Conservation (phyloP, 92 coral and sea anemone species). For the Phenganax subtilis region DNA sequence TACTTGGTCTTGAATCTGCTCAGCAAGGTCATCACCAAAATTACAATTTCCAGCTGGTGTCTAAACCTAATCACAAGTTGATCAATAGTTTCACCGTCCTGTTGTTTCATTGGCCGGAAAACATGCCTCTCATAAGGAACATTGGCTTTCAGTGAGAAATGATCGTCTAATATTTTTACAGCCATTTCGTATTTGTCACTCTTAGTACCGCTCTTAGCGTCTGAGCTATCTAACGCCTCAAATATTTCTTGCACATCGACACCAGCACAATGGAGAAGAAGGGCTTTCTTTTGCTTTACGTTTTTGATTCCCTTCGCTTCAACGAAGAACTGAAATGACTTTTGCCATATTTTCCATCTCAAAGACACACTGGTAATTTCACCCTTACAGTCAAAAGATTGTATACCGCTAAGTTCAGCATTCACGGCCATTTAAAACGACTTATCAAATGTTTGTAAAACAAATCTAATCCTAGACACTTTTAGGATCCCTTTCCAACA, state of each 20-base stretch:
- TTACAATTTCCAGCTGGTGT: slow-evolving; percentile 34
- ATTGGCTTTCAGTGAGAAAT: too few relatives aligned
- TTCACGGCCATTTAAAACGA: slow-evolving; percentile 33
- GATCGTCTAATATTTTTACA: too few relatives aligned
- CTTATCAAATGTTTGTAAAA: neutral
- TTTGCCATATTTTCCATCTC: slow-evolving; percentile 55
- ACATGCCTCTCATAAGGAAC: too few relatives aligned
- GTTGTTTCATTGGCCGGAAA: too few relatives aligned
- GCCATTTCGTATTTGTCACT: too few relatives aligned
- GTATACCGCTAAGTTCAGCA: slow-evolving; percentile 48
- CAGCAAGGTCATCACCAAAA: slow-evolving; percentile 11
- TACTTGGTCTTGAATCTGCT: slow-evolving; percentile 53
- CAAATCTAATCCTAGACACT: neutral
- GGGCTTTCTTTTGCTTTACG: slow-evolving; percentile 19
- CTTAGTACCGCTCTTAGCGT: neutral
- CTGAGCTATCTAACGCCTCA: slow-evolving; percentile 2
- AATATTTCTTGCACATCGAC: slow-evolving; percentile 21
- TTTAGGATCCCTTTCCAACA: neutral
- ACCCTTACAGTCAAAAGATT: slow-evolving; percentile 50
- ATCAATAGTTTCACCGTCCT: slow-evolving; percentile 21
- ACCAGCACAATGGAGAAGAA: slow-evolving; percentile 22
- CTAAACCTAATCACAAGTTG: slow-evolving; percentile 33
- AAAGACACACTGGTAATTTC: slow-evolving; percentile 50
- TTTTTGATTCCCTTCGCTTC: slow-evolving; percentile 47
- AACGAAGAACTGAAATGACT: slow-evolving; percentile 50